These are phyloP conservation scores for Takifugu flavidus DNA, from an alignment of 2,113 vertebrate genomes.

Conservation along the genomic window DNA sequence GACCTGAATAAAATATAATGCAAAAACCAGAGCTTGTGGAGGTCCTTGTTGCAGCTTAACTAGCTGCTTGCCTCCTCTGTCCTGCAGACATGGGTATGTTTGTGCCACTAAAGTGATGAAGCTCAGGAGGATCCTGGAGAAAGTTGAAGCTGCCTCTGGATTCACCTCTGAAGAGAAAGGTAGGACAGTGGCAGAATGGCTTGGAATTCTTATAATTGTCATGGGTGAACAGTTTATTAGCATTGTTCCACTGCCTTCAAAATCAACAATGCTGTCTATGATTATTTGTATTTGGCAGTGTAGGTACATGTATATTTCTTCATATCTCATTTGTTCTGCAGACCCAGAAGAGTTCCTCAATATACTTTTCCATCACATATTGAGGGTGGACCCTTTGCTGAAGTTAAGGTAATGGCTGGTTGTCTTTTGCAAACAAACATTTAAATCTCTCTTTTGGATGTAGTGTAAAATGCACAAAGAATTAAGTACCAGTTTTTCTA, in stretches of 20 bases:
- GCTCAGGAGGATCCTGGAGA: constrained; percentile 95
- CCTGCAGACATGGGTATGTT: constrained; percentile 90
- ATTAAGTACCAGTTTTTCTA: no score
- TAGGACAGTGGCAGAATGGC: constrained; percentile 36
- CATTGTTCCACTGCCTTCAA: no score
- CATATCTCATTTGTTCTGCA: constrained; percentile 54
- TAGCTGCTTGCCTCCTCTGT: constrained; percentile 11
- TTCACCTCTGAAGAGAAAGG: constrained; percentile 99
- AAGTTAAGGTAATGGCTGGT: constrained; percentile 83
- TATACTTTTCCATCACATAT: constrained; percentile 96
- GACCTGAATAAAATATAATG: not conserved
- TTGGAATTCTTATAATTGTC: not conserved
- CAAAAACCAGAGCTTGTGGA: not conserved
- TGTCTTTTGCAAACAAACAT: not conserved
- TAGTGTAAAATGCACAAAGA: not conserved
- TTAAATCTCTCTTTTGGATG: not conserved
- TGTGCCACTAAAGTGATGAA: constrained; percentile 99
- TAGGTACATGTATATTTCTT: not conserved
- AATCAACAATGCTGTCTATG: not conserved
- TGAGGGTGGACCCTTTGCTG: constrained; percentile 93
- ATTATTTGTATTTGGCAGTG: not conserved
- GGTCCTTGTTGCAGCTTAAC: not conserved
- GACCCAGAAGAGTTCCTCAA: constrained; percentile 99
- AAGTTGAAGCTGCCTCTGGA: constrained; percentile 95
- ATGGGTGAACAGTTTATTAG: no score